phyloP scores from a whole-genome alignment of 2,888 invertebrate genomes.

The Aleiodes alternator region DNA sequence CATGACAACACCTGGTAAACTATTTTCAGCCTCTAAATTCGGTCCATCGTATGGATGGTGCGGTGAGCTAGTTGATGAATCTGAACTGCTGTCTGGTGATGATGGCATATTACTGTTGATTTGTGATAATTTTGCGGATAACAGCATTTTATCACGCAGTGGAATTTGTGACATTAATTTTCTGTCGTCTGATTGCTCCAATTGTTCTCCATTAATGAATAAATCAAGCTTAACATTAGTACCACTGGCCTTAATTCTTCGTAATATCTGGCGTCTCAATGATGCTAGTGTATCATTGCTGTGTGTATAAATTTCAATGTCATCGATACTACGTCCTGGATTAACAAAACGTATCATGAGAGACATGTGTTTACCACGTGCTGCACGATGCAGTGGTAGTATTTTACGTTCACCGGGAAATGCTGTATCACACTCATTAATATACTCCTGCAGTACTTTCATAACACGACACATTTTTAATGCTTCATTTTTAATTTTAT shows the following conservation, averaged over 20 bases:
- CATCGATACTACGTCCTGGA: slow-evolving; percentile 91
- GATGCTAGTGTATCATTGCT: slow-evolving; percentile 95
- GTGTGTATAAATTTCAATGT: slow-evolving; percentile 94
- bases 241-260: slow-evolving; percentile 80
- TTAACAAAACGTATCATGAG: slow-evolving; percentile 92
- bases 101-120: slow-evolving; percentile 84
- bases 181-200: slow-evolving; percentile 91
- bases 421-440: slow-evolving; percentile 94
- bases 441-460: slow-evolving; percentile 95
- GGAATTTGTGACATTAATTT: slow-evolving; percentile 91
- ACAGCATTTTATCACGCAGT: slow-evolving; percentile 89
- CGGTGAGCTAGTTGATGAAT: slow-evolving; percentile 95
- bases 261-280: slow-evolving; percentile 86
- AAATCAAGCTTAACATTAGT: slow-evolving; percentile 92
- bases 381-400: slow-evolving; percentile 92
- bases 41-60: slow-evolving; percentile 89
- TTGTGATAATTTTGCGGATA: slow-evolving; percentile 87
- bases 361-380: slow-evolving; percentile 92
- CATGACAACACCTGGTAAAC: slow-evolving; percentile 91
- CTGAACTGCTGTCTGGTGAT: slow-evolving; percentile 94
- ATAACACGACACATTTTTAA: slow-evolving; percentile 94
- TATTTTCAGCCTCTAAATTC: slow-evolving; percentile 89
- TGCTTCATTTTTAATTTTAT: slow-evolving; percentile 81
- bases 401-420: slow-evolving; percentile 92
- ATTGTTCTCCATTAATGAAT: slow-evolving; percentile 90